Base-by-base conservation (phyloP, 1,140 invertebrate species). In the Steinernema feltiae region DNA sequence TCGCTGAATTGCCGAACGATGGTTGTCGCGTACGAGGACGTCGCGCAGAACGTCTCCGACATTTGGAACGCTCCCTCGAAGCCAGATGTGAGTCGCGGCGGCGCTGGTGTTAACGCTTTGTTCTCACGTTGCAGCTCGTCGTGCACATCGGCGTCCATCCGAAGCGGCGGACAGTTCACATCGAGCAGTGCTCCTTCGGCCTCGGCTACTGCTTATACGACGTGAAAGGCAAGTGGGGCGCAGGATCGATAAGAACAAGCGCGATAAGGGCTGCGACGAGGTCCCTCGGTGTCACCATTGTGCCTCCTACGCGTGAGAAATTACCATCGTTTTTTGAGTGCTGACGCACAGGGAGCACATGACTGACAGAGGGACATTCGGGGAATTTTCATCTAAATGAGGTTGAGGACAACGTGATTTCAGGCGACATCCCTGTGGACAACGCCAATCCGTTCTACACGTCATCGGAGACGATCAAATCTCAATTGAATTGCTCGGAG, bases 61-160 rank as follows among this genome's bases (percentile, higher is more conserved):
- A 63, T 63, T 27, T 63, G 53, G 53, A 63, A 27, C 53, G 53
- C 7, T 27, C 53, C 53, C 53, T 63, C 53, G 53, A 63, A 63
- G 53, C 53, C 53, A 7, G 53, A 63, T 27, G 53, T 63, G 53
- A 63, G 53, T 63, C 24, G 7, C 24, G 7, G 3, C 3, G 3
- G 24, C 15, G 7, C 53, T 27, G n/a, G n/a, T n/a, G n/a, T n/a
- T n/a, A n/a, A n/a, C n/a, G 18, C 35, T 17, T 27, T 63, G 53
- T 63, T 63, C n/a, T n/a, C n/a, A n/a, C n/a, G n/a, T 63, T 63
- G 53, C 53, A 63, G 53, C 53, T 63, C 53, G 53, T 63, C 53
- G 24, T 63, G 7, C 53, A 63, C 53, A 15, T 63, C 53, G 53
- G 53, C 53, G 53, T 63, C 53, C 53, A 63, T 21, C 53, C 15